Percentiles rank a stretch among this genome's conserved stretches.
Evolutionary conservation across 1,140 invertebrate species (phyloP).

Genomic region (Euwallacea similis): DNA sequence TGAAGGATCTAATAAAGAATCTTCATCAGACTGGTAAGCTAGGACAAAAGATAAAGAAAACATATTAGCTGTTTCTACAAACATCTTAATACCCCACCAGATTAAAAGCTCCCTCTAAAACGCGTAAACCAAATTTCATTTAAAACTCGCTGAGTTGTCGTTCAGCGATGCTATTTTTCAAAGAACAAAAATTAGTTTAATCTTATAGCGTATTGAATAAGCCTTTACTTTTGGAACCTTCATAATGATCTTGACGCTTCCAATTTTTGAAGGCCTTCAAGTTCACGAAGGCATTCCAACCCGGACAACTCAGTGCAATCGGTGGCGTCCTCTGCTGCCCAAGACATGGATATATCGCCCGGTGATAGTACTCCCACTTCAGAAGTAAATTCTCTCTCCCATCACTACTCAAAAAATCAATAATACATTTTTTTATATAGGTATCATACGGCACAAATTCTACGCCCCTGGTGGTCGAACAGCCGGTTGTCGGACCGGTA

Average conservation of each 20-base stretch:
- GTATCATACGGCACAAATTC: slow-evolving; percentile 49
- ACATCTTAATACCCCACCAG: no score
- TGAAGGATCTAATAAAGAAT: slow-evolving; percentile 51
- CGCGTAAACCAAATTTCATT: no score
- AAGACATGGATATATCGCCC: slow-evolving; percentile 87
- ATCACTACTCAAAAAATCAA: neutral
- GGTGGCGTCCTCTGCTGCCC: slow-evolving; percentile 46
- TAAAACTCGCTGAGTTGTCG: neutral
- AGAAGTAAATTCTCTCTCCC: slow-evolving; percentile 55
- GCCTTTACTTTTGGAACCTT: neutral
- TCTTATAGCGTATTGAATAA: neutral
- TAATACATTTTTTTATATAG: slow-evolving; percentile 28
- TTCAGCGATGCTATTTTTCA: neutral
- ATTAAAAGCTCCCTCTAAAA: no score
- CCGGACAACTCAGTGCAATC: slow-evolving; percentile 44
- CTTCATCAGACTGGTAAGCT: slow-evolving; percentile 43
- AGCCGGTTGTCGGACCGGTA: slow-evolving; percentile 56
- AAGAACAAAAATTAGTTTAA: no score
- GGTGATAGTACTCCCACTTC: slow-evolving; percentile 79
- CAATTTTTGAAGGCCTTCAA: slow-evolving; percentile 17
- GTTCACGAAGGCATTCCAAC: slow-evolving; percentile 34
- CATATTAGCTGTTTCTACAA: no score
- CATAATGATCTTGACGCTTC: neutral
- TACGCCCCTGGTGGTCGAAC: slow-evolving; percentile 38
- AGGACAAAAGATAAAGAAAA: neutral